A percentile compares a stretch with the other conserved stretches of the same genome.
phyloP scores from a whole-genome alignment of 1,140 invertebrate genomes.

The Anastatus disparis region DNA sequence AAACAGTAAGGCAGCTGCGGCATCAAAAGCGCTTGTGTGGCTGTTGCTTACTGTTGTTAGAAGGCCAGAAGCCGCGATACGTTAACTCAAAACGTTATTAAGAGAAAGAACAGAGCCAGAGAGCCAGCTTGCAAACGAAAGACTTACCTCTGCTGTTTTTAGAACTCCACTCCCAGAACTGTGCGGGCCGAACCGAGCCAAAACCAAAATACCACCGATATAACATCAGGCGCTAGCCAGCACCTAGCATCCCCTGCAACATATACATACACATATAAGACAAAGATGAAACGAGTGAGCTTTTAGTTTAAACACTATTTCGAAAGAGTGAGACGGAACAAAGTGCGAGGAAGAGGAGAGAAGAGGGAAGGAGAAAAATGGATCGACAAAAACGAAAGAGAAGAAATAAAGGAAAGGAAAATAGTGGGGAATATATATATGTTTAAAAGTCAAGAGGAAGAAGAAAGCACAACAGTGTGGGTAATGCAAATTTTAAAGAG shows the following conservation, averaged over 20 bases:
- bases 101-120: conserved; percentile 40
- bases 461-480: background rate
- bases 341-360: background rate
- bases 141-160: conserved; percentile 69
- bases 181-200: conserved; percentile 63
- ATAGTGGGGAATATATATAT: too few relatives aligned
- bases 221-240: conserved; percentile 24
- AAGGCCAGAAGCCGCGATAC: too few relatives aligned
- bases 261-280: too few relatives aligned
- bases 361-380: background rate
- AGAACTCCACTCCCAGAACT: conserved; percentile 68
- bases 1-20: conserved; percentile 19
- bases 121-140: too few relatives aligned
- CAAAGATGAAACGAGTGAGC: too few relatives aligned
- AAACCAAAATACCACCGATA: conserved; percentile 64
- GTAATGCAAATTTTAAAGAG: conserved; percentile 17
- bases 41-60: too few relatives aligned
- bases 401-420: background rate
- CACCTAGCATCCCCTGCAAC: conserved; percentile 31
- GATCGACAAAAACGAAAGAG: background rate
- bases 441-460: too few relatives aligned
- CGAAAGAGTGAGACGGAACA: background rate
- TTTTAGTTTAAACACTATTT: background rate
- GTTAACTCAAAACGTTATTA: too few relatives aligned
- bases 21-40: background rate